Percentiles rank a stretch among this genome's conserved stretches.
Conservation (phyloP, 2,113 vertebrate species). For the Oryzias celebensis region DNA sequence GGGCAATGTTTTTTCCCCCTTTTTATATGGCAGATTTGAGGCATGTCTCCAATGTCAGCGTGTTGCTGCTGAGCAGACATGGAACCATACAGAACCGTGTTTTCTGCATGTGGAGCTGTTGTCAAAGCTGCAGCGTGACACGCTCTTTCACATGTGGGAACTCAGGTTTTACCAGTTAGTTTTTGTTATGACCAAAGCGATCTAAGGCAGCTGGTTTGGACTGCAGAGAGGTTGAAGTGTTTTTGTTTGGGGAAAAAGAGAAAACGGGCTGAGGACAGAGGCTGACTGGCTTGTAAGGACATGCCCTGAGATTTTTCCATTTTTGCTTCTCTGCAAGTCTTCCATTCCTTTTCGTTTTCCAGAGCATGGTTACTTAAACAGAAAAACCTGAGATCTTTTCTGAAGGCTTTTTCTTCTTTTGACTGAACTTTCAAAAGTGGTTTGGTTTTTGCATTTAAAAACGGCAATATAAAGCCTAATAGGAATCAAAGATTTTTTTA, state of each 20-base stretch:
- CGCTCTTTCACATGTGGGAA: constrained; percentile 28
- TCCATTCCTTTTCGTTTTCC: constrained; percentile 57
- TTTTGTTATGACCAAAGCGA: constrained; percentile 14
- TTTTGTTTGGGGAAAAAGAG: constrained; percentile 49
- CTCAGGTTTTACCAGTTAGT: constrained; percentile 52
- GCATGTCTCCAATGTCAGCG: too few relatives aligned
- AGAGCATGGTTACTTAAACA: constrained; percentile 23
- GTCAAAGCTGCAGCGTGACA: constrained; percentile 30
- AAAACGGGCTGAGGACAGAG: constrained; percentile 37
- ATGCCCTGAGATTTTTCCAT: constrained; percentile 67
- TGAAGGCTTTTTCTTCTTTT: background rate
- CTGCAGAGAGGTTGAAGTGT: constrained; percentile 42
- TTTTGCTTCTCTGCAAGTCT: constrained; percentile 49
- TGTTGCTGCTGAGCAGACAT: too few relatives aligned
- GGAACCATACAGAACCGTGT: background rate
- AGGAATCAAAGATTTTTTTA: constrained; percentile 9
- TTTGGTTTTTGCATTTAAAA: constrained; percentile 12
- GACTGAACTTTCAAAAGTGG: background rate
- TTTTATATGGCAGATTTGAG: too few relatives aligned
- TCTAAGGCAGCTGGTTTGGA: constrained; percentile 50
- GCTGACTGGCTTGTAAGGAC: constrained; percentile 66
- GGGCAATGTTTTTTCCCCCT: too few relatives aligned
- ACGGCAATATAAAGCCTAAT: background rate
- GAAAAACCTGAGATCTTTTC: background rate
- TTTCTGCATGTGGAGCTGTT: background rate